These are phyloP conservation scores for Anoplophora glabripennis DNA, from an alignment of 1,140 invertebrate species.

Conservation along the genomic window DNA sequence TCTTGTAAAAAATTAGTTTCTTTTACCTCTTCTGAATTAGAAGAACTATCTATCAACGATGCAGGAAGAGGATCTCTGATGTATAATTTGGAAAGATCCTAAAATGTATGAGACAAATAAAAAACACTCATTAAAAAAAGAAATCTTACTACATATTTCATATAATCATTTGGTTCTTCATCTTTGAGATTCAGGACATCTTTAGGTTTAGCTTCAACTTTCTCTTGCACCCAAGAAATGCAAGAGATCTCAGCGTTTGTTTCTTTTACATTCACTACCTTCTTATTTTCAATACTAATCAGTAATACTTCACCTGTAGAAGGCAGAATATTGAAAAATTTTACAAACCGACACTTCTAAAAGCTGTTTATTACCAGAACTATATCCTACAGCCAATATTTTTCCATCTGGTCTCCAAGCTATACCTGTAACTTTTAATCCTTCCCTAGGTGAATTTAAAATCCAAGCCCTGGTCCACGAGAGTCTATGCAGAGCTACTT, in stretches of 20 bases:
- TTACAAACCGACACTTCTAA: not conserved
- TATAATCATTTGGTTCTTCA: constrained; percentile 35
- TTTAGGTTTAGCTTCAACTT: constrained; percentile 48
- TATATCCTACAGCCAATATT: constrained; percentile 67
- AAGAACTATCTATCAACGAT: constrained; percentile 49
- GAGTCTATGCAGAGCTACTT: constrained; percentile 83
- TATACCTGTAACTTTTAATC: constrained; percentile 63
- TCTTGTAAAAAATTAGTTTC: constrained; percentile 63
- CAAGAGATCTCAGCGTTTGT: constrained; percentile 57
- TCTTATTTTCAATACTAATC: constrained; percentile 86
- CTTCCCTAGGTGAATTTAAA: constrained; percentile 71
- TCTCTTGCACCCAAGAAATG: constrained; percentile 58
- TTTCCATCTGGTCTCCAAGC: constrained; percentile 95
- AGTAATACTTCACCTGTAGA: constrained; percentile 60
- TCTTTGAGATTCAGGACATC: constrained; percentile 31
- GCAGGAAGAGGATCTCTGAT: constrained; percentile 51
- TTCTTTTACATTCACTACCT: constrained; percentile 68
- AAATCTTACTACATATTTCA: constrained; percentile 39
- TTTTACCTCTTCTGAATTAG: constrained; percentile 57
- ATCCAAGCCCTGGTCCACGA: constrained; percentile 93
- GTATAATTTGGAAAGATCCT: constrained; percentile 57
- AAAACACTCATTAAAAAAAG: not conserved
- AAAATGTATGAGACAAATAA: constrained; percentile 32
- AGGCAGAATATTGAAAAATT: not conserved
- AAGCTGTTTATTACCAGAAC: constrained; percentile 53